Base-by-base conservation (phyloP, 2,113 vertebrate species). In the Gobiocypris rarus region DNA sequence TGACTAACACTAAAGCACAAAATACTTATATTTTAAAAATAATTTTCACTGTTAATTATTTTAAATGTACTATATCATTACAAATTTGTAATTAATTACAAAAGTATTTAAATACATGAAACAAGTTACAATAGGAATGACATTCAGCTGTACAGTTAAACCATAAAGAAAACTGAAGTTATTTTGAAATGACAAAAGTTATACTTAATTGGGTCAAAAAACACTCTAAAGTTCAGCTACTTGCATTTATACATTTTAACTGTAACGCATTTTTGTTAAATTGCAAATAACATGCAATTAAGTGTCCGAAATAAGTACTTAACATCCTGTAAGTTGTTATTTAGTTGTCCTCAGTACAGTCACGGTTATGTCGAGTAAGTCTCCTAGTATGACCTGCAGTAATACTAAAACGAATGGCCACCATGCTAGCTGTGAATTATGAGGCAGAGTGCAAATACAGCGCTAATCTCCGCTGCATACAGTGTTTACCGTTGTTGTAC, bases 351-450 rank as follows among this genome's bases (percentile, higher is more conserved):
- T 67, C 78, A 81, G 63, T 84, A 43, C 71, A 71, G 78, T 84
- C 34, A 76, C 75, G 74, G 52, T 56, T 84, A 76, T 76, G 81
- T 84, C 77, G 9, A 84, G 61, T 71, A 78, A 82, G 19, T n/a
- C 34, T 69, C n/a, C 19, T 22, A 78, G 86, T 79, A 67, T 82
- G 83, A 80, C 70, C 52, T 43, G 6, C 43, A 67, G 6, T 61
- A 78, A 71, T 74, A 67, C 73, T 78, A 82, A 83, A 58, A 82
- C 34, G 17, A 65, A 74, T 67, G 73, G 58, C 19, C 22, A 67
- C 75, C 50, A n/a, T 41, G 67, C 19, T 70, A 70, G 67, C 67
- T 22, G 65, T 69, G 65, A 52, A 38, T 38, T 50, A 78, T 34
- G 28, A 24, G 26, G 52, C 50, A 19, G 7, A 83, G 22, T 38